Evolutionary conservation across 2,797 vertebrate species (phyloP), one percentile per base, ranked within the genome.

Genomic region (Morus bassanus): DNA sequence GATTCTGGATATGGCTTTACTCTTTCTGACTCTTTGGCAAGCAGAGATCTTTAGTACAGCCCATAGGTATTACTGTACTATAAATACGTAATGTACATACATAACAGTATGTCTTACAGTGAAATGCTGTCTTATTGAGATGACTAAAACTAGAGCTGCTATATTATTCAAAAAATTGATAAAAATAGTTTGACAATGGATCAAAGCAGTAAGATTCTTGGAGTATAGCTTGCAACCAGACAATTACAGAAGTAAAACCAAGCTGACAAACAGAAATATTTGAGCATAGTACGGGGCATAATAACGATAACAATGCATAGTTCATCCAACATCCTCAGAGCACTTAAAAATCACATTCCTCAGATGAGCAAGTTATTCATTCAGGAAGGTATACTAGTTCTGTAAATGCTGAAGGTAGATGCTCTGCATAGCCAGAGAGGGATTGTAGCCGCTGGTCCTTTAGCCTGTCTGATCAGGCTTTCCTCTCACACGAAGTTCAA

Each of bases 221-320:
- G 27, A 68, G 57, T 43, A 59, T 3, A 9, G 8, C 21, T 48
- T 65, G 23, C 35, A 77, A 74, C 3, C 51, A 45, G 30, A 78
- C 2, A 85, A 74, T n/a, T 60, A 9, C 18, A 74, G 31, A 70
- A 78, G 3, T 28, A 69, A 91, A 91, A 39, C 8, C 30, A 82
- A 63, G 60, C 1, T 76, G 48, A 77, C 13, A 21, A 61, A 56
- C 0, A 0, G 9, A 67, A 63, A 15, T 18, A 73, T 46, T 3
- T 56, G 13, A 85, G 28, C 6, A 21, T 17, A 31, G 1, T 11
- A 57, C 0, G 6, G 17, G 7, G 6, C 27, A 50, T 15, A 56
- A 56, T 21, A 70, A 63, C 18, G 14, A 30, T 27, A 76, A 57
- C 9, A 51, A 57, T 23, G 30, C 18, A 81, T 18, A 57, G 35